Conservation (phyloP, 2,797 vertebrate genomes). For the Kryptopterus vitreolus region DNA sequence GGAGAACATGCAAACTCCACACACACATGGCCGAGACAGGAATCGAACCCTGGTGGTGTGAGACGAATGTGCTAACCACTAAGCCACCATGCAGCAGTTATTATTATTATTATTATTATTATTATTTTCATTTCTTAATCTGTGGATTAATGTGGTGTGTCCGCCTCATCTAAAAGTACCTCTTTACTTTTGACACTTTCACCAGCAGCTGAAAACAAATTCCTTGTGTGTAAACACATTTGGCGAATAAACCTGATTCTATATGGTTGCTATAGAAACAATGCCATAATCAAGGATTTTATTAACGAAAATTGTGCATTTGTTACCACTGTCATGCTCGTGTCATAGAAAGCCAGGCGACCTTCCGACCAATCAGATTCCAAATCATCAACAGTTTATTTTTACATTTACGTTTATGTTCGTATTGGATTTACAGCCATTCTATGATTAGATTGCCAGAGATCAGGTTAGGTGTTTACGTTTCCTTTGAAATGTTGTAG, state of each 20-base stretch:
- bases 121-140: not conserved
- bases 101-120: not conserved
- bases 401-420: not conserved
- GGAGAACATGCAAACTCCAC: too few species aligned
- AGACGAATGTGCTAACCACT: too few species aligned
- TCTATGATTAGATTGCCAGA: constrained; percentile 40
- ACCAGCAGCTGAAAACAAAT: too few species aligned
- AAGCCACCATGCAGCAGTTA: too few species aligned
- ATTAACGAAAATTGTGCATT: not conserved
- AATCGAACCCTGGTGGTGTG: too few species aligned
- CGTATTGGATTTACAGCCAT: constrained; percentile 15
- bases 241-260: too few species aligned
- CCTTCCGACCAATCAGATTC: not conserved
- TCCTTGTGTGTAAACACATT: too few species aligned
- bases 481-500: constrained; percentile 51
- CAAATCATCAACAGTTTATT: not conserved
- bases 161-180: not conserved
- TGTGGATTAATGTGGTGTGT: not conserved
- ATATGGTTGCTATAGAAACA: not conserved
- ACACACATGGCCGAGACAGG: too few species aligned
- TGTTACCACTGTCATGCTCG: not conserved
- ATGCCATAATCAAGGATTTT: not conserved
- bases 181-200: too few species aligned
- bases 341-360: not conserved
- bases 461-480: constrained; percentile 56